Evolutionary conservation across 2,797 vertebrate genomes (phyloP).

Genomic region (Rhodeus uyekii): DNA sequence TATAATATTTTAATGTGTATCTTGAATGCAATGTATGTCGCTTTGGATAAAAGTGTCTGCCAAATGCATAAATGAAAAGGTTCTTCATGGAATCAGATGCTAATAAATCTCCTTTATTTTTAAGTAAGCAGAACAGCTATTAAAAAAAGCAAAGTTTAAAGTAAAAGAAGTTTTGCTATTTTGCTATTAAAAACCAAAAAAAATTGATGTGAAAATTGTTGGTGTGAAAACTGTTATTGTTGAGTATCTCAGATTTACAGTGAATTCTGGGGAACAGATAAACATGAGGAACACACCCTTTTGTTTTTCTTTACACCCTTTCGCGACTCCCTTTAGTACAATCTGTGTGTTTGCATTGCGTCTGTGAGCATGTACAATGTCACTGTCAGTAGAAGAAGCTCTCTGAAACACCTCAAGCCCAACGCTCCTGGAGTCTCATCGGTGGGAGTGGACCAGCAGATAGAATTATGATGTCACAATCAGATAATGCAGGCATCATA

Average conservation of each 20-base stretch:
- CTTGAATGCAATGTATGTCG: no score
- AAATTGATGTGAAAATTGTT: not conserved
- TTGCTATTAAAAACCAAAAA: no score
- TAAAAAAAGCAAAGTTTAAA: not conserved
- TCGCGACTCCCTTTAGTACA: conserved; percentile 57
- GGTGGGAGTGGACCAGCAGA: conserved; percentile 17
- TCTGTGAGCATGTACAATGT: conserved; percentile 66
- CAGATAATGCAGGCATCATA: conserved; percentile 24
- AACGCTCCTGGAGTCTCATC: conserved; percentile 26
- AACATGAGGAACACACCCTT: conserved; percentile 65
- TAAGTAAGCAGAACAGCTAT: not conserved
- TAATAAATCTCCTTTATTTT: not conserved
- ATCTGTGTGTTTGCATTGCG: conserved; percentile 10
- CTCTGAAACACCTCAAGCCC: conserved; percentile 54
- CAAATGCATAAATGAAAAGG: no score
- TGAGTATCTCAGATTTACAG: conserved; percentile 66
- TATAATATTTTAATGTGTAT: no score
- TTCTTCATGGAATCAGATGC: not conserved
- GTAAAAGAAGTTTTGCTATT: not conserved
- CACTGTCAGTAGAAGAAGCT: conserved; percentile 65
- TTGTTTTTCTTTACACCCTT: conserved; percentile 64
- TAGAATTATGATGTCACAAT: conserved; percentile 47
- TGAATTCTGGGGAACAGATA: conserved; percentile 59
- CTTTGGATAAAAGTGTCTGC: no score
- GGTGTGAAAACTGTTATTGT: not conserved